A percentile compares a stretch with the other conserved stretches of the same genome.
Evolutionary conservation across 2,113 vertebrate genomes (phyloP).

Genomic region (Xenus cinereus): DNA sequence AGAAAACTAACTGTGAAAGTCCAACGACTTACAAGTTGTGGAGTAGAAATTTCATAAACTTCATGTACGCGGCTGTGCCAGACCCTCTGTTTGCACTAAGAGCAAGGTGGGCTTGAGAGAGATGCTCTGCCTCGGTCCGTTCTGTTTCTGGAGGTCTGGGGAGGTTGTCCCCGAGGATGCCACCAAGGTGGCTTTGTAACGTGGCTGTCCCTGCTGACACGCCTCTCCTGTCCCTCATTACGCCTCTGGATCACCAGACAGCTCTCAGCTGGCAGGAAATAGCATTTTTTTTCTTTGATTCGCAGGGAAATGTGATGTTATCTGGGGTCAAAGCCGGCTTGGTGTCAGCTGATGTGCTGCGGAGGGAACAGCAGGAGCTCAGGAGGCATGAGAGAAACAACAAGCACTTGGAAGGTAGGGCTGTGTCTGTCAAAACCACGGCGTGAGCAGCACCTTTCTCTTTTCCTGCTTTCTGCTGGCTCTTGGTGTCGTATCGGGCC

Average conservation of each 20-base stretch:
- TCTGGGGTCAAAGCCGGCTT: constrained; percentile 85
- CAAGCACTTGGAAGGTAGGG: constrained; percentile 83
- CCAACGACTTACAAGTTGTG: accelerated
- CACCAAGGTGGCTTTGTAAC: neutral
- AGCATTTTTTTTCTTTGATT: neutral
- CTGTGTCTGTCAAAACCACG: no score
- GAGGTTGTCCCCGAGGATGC: accelerated
- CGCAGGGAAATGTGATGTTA: constrained; percentile 77
- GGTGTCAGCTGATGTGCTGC: constrained; percentile 81
- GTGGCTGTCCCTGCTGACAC: neutral
- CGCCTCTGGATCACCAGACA: accelerated
- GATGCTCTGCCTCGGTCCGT: neutral
- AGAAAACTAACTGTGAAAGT: no score
- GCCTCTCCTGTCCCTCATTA: accelerated
- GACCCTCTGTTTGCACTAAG: neutral
- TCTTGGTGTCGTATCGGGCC: neutral
- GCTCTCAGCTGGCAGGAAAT: neutral
- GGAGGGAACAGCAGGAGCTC: constrained; percentile 85
- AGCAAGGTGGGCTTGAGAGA: neutral
- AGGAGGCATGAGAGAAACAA: constrained; percentile 74
- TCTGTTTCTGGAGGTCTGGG: neutral
- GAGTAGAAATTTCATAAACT: accelerated
- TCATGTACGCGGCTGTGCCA: accelerated
- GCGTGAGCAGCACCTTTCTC: accelerated
- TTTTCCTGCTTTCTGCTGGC: neutral